Percentiles rank a stretch among this genome's conserved stretches.
phyloP scores from a whole-genome alignment of 2,113 vertebrate genomes.

The Pangasianodon gigas region DNA sequence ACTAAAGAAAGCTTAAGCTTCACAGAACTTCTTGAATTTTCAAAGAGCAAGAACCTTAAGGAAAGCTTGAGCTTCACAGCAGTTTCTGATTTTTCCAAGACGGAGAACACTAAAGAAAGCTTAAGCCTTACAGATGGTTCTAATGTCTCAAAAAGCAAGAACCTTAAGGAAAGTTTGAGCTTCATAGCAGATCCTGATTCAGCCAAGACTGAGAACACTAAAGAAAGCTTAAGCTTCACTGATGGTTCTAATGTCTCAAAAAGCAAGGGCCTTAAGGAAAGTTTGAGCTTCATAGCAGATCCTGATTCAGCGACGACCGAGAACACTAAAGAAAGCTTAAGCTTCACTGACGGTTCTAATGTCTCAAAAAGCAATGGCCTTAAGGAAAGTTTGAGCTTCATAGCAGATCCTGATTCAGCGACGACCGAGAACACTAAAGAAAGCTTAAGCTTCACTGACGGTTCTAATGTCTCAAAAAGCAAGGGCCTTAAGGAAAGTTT shows the following conservation, averaged over 20 bases:
- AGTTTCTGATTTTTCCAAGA: not conserved
- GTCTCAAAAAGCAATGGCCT: no score
- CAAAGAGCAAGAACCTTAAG: not conserved
- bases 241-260: no score
- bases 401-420: not conserved
- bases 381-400: not conserved
- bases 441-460: conserved; percentile 14
- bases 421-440: conserved; percentile 52
- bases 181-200: not conserved
- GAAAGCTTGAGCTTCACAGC: not conserved
- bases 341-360: no score
- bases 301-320: no score
- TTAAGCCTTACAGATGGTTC: not conserved
- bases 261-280: no score
- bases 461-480: not conserved
- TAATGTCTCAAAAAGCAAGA: not conserved
- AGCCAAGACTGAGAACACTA: conserved; percentile 34
- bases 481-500: not conserved
- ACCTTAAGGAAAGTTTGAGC: not conserved
- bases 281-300: no score
- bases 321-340: no score
- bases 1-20: conserved; percentile 1
- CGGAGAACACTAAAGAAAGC: conserved; percentile 56
- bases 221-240: conserved; percentile 51
- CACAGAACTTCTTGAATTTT: not conserved